These are phyloP conservation scores for Brachionus paranguensis DNA, from an alignment of 1,140 invertebrate species.

Conservation along the genomic window DNA sequence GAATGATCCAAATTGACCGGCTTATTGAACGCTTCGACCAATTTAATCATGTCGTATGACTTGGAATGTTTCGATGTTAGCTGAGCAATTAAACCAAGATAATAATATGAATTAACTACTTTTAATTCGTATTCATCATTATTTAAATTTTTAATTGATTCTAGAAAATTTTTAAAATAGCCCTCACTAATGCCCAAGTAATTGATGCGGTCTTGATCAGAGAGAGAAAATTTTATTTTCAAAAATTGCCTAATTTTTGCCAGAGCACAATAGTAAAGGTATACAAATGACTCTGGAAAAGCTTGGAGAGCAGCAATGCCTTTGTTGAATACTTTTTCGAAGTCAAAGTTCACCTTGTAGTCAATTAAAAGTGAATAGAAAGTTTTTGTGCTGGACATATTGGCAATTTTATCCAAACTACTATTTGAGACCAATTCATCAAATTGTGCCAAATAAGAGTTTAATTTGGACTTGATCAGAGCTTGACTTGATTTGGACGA, in stretches of 20 bases:
- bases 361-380: conserved; percentile 6
- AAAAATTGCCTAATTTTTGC: background rate
- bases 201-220: background rate
- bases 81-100: background rate
- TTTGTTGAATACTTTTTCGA: background rate
- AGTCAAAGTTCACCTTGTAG: background rate
- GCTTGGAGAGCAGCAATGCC: background rate
- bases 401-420: background rate
- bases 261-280: background rate
- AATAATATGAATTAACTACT: conserved; percentile 13
- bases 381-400: background rate
- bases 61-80: background rate
- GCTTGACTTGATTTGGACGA: background rate
- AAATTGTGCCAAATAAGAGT: background rate
- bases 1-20: background rate
- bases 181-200: background rate
- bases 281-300: background rate
- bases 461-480: conserved; percentile 6
- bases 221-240: background rate
- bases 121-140: background rate
- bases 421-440: background rate
- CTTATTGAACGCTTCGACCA: background rate
- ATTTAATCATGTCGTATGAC: background rate
- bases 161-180: background rate
- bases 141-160: background rate